Evolutionary conservation across 2,113 vertebrate genomes (phyloP), one percentile per base, ranked within the genome.

Genomic region (Alosa alosa): DNA sequence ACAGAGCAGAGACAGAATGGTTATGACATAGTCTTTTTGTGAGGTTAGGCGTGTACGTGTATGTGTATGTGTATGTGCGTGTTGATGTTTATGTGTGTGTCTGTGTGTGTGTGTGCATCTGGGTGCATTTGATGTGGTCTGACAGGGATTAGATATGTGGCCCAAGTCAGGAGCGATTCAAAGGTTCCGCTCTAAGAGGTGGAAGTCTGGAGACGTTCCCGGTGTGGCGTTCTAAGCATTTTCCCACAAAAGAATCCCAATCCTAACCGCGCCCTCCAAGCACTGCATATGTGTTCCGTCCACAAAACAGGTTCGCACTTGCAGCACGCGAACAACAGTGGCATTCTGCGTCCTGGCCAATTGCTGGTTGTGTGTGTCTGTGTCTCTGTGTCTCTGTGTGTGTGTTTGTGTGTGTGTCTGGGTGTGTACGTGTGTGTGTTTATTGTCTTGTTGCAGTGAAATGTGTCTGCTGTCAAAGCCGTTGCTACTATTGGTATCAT

Each of bases 181-280:
- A 31, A 13, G 50, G 9, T 1, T 10, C 50, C 11, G 15, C 50
- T 17, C 11, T 11, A 11, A 13, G 50, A 85, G 31, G 31, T 45
- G 75, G 85, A 89, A 89, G 89, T 87, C 47, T 2, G 84, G 47
- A 86, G 90, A 89, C 88, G 17, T 90, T 89, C 88, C 83, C 46
- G 0, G 85, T 87, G 92, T 84, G 86, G 88, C 87, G 68, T 83
- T 55, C 81, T 7, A 52, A 52, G 50, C 15, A 11, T 52, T 52
- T 31, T 31, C 18, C 41, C 36, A 68, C 36, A 10, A 57, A 81
- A n/a, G 31, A 31, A 31, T 31, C 31, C 31, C 31, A 81, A 85
- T 57, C 13, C 31, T 18, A 20, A 17, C 75, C 50, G 50, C 50
- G 3, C 50, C 50, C 50, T 41, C 46, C 36, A 52, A 82, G 81